Evolutionary conservation across 2,797 vertebrate genomes (phyloP), one percentile per base, ranked within the genome.

Genomic region (Cuniculus paca): DNA sequence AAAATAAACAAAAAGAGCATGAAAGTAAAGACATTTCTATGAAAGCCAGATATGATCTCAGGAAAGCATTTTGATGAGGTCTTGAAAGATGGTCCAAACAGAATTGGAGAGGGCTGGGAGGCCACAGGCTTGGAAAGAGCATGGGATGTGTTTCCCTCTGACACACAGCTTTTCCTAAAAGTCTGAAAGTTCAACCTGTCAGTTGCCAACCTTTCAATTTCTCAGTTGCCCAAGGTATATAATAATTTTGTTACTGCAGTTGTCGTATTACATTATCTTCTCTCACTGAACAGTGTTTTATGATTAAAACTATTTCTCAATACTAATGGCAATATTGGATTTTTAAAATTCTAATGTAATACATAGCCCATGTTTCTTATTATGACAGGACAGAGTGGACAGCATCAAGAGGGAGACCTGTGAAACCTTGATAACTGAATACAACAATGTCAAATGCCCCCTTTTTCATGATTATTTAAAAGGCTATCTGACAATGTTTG

Each of bases 221-320:
- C 88, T 90, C 39, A 28, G 48, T 31, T 75, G 31, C 31, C 8
- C 77, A 58, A 61, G 28, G 48, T 81, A 70, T 5, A 91, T 34
- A 58, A 9, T 54, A 39, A 85, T 36, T 34, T 78, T 42, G n/a
- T 36, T 82, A 31, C 31, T 78, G 20, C 28, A n/a, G 19, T 36
- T 20, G 19, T 60, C 16, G 2, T 65, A 11, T 17, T 34, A 26
- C 9, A n/a, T 90, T 95, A 77, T 48, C 80, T 54, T 60, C 65
- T 88, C 88, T 86, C 60, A 52, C 17, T 20, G 50, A 89, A 93
- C 2, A 68, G 28, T 4, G 0, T 50, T 42, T 48, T 93, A 6
- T 78, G 61, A 91, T 91, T 86, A 94, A 82, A 81, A 65, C 39
- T 72, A 22, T 74, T 60, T 60, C 60, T 88, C 42, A 92, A 80